A percentile compares a stretch with the other conserved stretches of the same genome.
Evolutionary conservation across 2,888 invertebrate genomes (phyloP).

Genomic region (Spilosoma lubricipeda): DNA sequence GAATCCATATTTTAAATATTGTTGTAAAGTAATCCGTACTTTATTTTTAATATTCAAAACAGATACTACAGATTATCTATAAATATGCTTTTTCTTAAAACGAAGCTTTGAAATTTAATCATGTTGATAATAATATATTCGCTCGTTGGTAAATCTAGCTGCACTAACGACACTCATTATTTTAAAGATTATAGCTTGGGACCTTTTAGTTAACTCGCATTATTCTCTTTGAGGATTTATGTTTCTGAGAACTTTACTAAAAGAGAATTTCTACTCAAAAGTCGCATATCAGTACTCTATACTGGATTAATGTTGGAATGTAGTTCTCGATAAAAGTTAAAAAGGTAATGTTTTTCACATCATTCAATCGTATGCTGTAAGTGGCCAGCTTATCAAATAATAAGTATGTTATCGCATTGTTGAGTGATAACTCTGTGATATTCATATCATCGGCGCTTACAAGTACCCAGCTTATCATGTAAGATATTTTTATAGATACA

Average conservation of each 20-base stretch:
- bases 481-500: neutral
- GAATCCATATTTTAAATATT: neutral
- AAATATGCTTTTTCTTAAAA: neutral
- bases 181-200: neutral
- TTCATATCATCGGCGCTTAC: conserved; percentile 18
- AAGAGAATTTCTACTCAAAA: neutral
- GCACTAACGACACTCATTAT: neutral
- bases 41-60: neutral
- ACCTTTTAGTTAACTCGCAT: neutral
- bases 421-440: conserved; percentile 8
- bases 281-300: neutral
- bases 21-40: neutral
- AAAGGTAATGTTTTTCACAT: neutral
- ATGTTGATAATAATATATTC: neutral
- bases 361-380: neutral
- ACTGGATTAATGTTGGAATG: neutral
- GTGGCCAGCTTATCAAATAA: conserved; percentile 1
- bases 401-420: conserved; percentile 11
- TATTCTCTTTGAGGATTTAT: neutral
- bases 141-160: neutral
- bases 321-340: neutral
- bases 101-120: neutral
- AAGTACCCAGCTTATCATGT: neutral
- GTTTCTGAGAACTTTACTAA: neutral
- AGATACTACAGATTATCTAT: neutral